Evolutionary conservation across 1,140 invertebrate genomes (phyloP).

Genomic region (Hydropsyche tenuis): DNA sequence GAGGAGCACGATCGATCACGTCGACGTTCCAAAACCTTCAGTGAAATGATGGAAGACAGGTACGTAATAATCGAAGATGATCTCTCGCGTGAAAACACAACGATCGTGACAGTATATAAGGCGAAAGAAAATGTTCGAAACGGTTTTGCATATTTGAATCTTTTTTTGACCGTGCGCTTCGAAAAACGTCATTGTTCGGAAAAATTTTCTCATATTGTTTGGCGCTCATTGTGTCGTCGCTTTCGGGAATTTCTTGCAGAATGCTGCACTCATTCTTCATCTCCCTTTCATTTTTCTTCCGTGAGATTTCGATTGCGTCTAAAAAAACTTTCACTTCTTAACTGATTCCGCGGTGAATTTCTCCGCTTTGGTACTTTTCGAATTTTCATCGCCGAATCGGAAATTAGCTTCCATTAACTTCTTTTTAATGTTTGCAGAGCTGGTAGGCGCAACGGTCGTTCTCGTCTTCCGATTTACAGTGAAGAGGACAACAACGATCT

Average conservation of each 20-base stretch:
- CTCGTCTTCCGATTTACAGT: conserved; percentile 70
- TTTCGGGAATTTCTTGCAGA: background rate
- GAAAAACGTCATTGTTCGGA: background rate
- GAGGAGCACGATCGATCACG: conserved; percentile 74
- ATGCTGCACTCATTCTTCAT: background rate
- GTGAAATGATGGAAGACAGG: conserved; percentile 92
- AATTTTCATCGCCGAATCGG: background rate
- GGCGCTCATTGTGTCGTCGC: conserved; percentile 8
- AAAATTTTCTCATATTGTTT: conserved; percentile 6
- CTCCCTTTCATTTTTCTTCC: conserved; percentile 25
- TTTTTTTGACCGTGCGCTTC: no score
- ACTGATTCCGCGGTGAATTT: background rate
- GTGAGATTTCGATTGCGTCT: conserved; percentile 21
- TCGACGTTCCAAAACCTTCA: conserved; percentile 88
- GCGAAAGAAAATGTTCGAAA: no score
- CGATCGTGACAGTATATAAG: no score
- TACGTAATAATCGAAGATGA: no score
- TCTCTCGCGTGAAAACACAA: no score
- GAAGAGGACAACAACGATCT: conserved; percentile 84
- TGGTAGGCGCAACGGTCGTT: conserved; percentile 64
- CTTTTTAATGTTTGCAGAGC: conserved; percentile 56
- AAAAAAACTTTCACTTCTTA: conserved; percentile 11
- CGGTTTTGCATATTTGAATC: no score
- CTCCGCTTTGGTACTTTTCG: background rate
- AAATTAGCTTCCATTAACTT: background rate